Conservation (phyloP, 2,113 vertebrate species). For the Chamaea fasciata region DNA sequence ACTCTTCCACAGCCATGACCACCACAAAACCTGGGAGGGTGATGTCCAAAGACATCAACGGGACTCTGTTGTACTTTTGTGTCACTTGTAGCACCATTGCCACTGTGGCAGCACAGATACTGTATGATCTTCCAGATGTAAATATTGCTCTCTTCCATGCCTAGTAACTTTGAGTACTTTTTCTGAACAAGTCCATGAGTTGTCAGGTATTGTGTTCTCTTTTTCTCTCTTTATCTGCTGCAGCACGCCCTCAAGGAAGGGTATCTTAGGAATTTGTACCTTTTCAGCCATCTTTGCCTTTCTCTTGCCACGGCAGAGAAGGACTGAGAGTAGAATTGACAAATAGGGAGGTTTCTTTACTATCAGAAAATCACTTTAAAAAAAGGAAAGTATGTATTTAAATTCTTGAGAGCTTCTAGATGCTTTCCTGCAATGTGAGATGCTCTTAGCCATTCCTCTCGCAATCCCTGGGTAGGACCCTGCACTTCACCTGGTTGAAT, state of each 20-base stretch:
- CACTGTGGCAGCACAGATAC: not conserved
- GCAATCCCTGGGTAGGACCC: not conserved
- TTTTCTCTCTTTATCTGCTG: not conserved
- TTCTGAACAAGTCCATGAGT: not conserved
- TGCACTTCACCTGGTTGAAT: not conserved
- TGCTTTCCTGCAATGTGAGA: not conserved
- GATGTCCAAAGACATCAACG: not conserved
- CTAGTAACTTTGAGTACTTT: not conserved
- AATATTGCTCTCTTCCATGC: not conserved
- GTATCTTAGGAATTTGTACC: not conserved
- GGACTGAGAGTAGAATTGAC: not conserved
- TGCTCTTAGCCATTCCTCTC: not conserved
- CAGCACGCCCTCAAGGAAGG: not conserved
- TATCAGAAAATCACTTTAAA: not conserved
- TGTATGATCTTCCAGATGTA: not conserved
- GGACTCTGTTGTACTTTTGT: not conserved
- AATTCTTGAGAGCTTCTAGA: not conserved
- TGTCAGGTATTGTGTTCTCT: not conserved
- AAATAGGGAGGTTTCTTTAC: not conserved
- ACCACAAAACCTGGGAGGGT: not conserved
- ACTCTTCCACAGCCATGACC: not conserved
- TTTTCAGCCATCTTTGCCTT: not conserved
- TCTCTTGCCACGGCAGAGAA: not conserved
- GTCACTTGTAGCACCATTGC: not conserved
- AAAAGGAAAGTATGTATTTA: not conserved